Percentiles rank a stretch among this genome's conserved stretches.
Evolutionary conservation across 2,113 vertebrate species (phyloP).

Genomic region (Ondatra zibethicus): DNA sequence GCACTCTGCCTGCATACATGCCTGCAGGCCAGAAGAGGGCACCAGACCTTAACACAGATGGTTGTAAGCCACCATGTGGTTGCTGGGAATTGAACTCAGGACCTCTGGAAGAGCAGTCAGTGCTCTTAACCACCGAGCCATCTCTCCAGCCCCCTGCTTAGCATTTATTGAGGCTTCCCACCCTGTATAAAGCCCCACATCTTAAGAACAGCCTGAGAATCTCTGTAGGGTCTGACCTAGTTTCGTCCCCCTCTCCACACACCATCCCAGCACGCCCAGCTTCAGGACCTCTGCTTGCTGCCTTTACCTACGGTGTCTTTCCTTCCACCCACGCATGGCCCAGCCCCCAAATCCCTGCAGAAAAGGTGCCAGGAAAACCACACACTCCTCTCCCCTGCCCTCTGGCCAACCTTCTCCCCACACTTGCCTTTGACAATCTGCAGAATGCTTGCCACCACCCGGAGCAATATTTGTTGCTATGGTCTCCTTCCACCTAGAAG

Average conservation of each 20-base stretch:
- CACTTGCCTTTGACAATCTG: neutral
- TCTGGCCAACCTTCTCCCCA: neutral
- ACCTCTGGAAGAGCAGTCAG: too few species aligned
- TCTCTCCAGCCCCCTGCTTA: neutral
- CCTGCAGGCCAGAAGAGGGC: too few species aligned
- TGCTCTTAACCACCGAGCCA: too few species aligned
- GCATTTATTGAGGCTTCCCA: neutral
- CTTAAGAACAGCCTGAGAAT: neutral
- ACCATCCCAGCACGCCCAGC: neutral
- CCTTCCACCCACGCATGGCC: neutral
- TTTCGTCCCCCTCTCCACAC: neutral
- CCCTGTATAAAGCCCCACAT: neutral
- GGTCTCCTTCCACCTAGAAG: neutral
- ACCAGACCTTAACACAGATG: too few species aligned
- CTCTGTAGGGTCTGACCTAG: neutral
- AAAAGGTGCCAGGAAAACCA: neutral
- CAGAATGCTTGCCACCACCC: neutral
- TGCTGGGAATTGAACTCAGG: too few species aligned
- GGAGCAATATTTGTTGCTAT: neutral
- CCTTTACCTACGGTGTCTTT: neutral
- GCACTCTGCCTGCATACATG: too few species aligned
- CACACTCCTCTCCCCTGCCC: neutral
- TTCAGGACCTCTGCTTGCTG: neutral
- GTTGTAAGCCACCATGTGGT: too few species aligned
- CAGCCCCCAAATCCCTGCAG: neutral